Percentiles rank a stretch among this genome's conserved stretches.
phyloP scores from a whole-genome alignment of 2,797 vertebrate genomes.

The Poecilia wingei region DNA sequence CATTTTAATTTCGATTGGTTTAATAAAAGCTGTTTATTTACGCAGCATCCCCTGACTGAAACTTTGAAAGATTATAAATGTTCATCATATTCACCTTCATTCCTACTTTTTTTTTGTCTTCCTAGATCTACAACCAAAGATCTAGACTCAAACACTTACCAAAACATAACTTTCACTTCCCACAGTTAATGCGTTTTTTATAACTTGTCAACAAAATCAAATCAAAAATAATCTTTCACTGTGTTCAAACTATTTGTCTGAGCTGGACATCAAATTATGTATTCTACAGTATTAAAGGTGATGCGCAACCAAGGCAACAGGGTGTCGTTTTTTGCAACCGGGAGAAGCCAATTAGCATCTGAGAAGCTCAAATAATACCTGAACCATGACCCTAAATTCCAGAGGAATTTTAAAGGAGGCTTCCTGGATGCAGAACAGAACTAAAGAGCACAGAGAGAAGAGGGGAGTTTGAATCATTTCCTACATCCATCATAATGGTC shows the following conservation, averaged over 20 bases:
- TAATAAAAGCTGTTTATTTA: not conserved
- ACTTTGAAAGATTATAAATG: not conserved
- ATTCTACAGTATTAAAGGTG: not conserved
- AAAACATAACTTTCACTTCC: not conserved
- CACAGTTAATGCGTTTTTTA: not conserved
- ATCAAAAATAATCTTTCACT: not conserved
- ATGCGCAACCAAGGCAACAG: not conserved
- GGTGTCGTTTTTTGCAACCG: not conserved
- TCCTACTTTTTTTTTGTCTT: not conserved
- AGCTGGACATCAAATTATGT: not conserved
- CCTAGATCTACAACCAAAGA: not conserved
- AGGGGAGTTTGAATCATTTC: not conserved
- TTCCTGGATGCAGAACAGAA: not conserved
- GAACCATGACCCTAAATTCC: not conserved
- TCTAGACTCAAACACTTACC: not conserved
- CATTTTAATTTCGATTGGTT: not conserved
- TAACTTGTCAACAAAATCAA: not conserved
- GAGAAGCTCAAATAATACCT: not conserved
- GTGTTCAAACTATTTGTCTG: not conserved
- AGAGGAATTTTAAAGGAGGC: not conserved
- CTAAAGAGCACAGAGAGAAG: not conserved
- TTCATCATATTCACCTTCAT: not conserved
- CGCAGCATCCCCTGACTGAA: not conserved
- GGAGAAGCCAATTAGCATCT: not conserved
- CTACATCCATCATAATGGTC: not conserved